Conservation (phyloP, 2,888 invertebrate species). For the Cryptophagus acutangulus region DNA sequence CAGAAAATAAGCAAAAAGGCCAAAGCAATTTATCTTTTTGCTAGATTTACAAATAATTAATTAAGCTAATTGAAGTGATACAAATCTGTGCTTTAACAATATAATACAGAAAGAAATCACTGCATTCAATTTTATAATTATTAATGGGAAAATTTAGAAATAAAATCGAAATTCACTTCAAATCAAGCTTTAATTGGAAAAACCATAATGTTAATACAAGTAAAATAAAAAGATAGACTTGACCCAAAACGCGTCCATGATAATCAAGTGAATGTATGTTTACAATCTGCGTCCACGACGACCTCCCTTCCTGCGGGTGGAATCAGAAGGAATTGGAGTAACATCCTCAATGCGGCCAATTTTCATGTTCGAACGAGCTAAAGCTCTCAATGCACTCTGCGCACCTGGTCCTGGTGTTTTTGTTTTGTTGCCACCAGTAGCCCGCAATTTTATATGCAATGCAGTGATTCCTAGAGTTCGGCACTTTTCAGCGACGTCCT, state of each 20-base stretch:
- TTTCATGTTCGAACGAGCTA: conserved; percentile 98
- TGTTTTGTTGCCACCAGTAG: conserved; percentile 97
- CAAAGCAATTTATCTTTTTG: no score
- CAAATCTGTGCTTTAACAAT: no score
- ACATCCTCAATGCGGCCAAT: conserved; percentile 99
- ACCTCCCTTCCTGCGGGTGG: conserved; percentile 99
- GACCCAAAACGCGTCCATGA: conserved; percentile 20
- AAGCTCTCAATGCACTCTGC: conserved; percentile 93
- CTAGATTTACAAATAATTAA: no score
- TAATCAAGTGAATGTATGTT: conserved; percentile 45
- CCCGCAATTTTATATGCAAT: conserved; percentile 95
- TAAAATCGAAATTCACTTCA: no score
- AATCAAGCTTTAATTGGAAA: conserved; percentile 22
- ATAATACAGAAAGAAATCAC: no score
- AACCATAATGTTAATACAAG: conserved; percentile 16
- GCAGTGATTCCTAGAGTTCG: conserved; percentile 96
- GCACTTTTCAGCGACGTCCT: conserved; percentile 98
- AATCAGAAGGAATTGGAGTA: conserved; percentile 98
- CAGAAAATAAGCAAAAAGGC: no score
- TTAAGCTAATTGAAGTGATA: no score
- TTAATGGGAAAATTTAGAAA: no score
- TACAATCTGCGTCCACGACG: conserved; percentile 99
- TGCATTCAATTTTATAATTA: no score
- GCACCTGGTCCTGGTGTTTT: conserved; percentile 99
- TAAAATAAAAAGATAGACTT: conserved; percentile 23